Evolutionary conservation across 2,888 invertebrate genomes (phyloP).

Genomic region (Pseudoips prasinana): DNA sequence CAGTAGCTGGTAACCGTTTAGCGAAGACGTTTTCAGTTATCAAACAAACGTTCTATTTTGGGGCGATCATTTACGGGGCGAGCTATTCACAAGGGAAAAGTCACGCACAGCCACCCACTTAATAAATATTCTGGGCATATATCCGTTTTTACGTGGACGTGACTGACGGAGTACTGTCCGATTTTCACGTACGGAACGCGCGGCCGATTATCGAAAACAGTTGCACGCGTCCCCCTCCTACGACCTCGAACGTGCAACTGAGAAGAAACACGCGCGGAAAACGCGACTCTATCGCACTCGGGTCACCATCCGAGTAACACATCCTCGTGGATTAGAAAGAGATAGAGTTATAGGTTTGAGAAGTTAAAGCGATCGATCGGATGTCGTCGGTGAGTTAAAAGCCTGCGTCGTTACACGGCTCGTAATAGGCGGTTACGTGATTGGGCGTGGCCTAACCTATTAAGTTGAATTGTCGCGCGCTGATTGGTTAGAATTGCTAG

Average conservation of each 20-base stretch:
- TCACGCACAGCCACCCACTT: slow-evolving; percentile 82
- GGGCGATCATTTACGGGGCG: slow-evolving; percentile 69
- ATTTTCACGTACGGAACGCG: slow-evolving; percentile 81
- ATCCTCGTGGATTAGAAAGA: slow-evolving; percentile 57
- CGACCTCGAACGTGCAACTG: slow-evolving; percentile 80
- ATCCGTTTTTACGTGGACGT: slow-evolving; percentile 82
- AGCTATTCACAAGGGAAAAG: slow-evolving; percentile 78
- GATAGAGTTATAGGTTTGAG: slow-evolving; percentile 53
- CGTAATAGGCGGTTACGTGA: slow-evolving; percentile 83
- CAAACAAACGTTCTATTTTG: slow-evolving; percentile 73
- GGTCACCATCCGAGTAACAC: slow-evolving; percentile 52
- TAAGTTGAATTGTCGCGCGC: slow-evolving; percentile 79
- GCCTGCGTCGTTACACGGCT: slow-evolving; percentile 80
- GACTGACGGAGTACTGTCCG: slow-evolving; percentile 77
- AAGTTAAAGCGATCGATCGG: slow-evolving; percentile 61
- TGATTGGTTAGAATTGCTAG: slow-evolving; percentile 82
- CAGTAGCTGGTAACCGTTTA: slow-evolving; percentile 35
- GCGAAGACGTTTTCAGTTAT: slow-evolving; percentile 59
- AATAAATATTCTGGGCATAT: slow-evolving; percentile 84
- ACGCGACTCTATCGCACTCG: slow-evolving; percentile 78
- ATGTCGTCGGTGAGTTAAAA: slow-evolving; percentile 76
- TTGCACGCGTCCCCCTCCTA: slow-evolving; percentile 79
- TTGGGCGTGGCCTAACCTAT: slow-evolving; percentile 79
- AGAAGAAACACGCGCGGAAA: slow-evolving; percentile 76
- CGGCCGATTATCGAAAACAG: slow-evolving; percentile 81